Evolutionary conservation across 2,888 invertebrate species (phyloP), one percentile per base, ranked within the genome.

Genomic region (Polydesmus complanatus): DNA sequence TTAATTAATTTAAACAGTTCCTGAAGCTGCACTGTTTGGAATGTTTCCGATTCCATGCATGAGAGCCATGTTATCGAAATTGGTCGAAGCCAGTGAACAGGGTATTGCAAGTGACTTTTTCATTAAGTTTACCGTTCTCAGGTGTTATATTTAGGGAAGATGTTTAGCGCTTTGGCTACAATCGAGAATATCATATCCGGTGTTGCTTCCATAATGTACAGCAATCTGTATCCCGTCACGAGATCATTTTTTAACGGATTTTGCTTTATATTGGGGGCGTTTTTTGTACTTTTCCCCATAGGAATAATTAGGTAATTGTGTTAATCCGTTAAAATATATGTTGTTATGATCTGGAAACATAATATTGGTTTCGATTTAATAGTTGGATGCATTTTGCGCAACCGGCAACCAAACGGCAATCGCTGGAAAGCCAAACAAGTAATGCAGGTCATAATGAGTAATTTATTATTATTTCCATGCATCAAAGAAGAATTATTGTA

Each of bases 1-100:
- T 26, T 56, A 19, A 48, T 60, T 22, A n/a, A n/a, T n/a, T n/a
- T n/a, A n/a, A n/a, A n/a, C 55, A 60, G 60, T 55, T 60, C 55
- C 60, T 55, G 47, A 56, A 19, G 47, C 48, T 14, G 60, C 55
- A 19, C n/a, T 60, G 50, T 60, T 55, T 22, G 26, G 58, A 22
- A 22, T 37, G n/a, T 60, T 23, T 27, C 60, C 60, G 11, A 49
- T 50, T 14, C 60, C 60, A 5, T 55, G 55, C n/a, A 23, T 47
- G 18, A 18, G 60, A 26, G 47, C 60, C 3, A 60, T 60, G 60
- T n/a, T 60, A 19, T 60, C 60, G 8, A 60, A 60, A 27, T 22
- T 60, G 8, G 60, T 60, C n/a, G 56, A 56, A 23, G 18, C 25
- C 22, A 50, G 22, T n/a, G 60, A 60, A 60, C 55, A 56, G 48